Evolutionary conservation across 2,797 vertebrate genomes (phyloP), one percentile per base, ranked within the genome.

Genomic region (Scomberomorus guttatus): DNA sequence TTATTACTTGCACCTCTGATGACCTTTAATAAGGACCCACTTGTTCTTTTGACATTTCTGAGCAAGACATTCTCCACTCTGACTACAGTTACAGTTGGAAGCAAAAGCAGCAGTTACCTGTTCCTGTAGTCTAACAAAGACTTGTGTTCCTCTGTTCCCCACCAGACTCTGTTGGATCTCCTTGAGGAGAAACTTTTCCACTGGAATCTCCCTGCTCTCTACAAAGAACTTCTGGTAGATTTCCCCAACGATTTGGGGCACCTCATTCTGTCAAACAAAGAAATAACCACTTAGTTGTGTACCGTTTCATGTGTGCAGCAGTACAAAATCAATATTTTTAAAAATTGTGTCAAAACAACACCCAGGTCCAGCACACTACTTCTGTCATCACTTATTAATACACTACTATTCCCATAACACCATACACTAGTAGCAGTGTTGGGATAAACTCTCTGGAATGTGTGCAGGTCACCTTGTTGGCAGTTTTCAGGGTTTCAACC

Each of bases 201-300:
- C 98, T 0, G 96, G 93, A 91, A 99, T 99, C 89, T 99, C 98
- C 85, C 95, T 95, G 94, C 95, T 98, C 91, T 99, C 98, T 87
- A 99, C 97, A 92, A 99, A 99, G 93, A 96, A 99, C 91, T 99
- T 97, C 91, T 99, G 98, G 92, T 99, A 99, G 94, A 99, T 99
- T 94, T 99, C 98, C 50, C 98, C 97, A 27, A 99, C 98, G 27
- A 99, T 93, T 73, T 98, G 97, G 85, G 95, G 94, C 46, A 96
- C 95, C 74, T 96, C 95, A 59, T 87, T 95, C 95, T 96, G 87
- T 59, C 34, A 29, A 50, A 71, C 5, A 62, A n/a, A 72, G 17
- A 67, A 55, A 58, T 13, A 17, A 24, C 0, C 18, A 22, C 7
- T 58, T 37, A 79, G 18, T 48, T 22, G 3, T n/a, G 4, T 9